Base-by-base conservation (phyloP, 1,140 invertebrate species). In the Globodera rostochiensis region DNA sequence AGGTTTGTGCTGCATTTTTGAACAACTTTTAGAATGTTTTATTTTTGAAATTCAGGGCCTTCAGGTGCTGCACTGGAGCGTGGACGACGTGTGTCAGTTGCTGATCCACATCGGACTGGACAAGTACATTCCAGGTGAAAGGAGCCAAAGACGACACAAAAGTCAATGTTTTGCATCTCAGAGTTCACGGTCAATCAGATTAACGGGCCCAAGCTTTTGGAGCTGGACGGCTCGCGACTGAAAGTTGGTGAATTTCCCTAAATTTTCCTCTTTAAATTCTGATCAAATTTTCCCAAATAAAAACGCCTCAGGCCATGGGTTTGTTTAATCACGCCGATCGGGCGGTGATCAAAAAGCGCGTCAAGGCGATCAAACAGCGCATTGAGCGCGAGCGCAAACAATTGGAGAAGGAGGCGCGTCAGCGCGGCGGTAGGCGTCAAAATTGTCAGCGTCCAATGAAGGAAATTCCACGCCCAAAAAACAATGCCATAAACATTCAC, bases 111-210 rank as follows among this genome's bases (percentile, higher is more conserved):
- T 89, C 73, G 88, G 88, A 15, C 80, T 90, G 53, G 88, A 89
- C 64, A 89, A 89, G 77, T 89, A 90, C 79, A 85, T 89, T 19
- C 88, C 88, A 21, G 76, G 76, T 78, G 60, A 21, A 13, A 8
- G 19, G 64, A 77, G 36, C 36, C 13, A 25, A 45, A 77, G 67
- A 7, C 36, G 21, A 69, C 64, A 36, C 1, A 46, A 36, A 36
- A 36, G 36, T 3, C 36, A 36, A 36, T 36, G 36, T 50, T 77
- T 13, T 5, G 19, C 49, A 3, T 77, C 49, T 3, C 76, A 21
- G 89, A 89, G 66, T 90, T 89, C 76, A 87, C 89, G 2, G 86
- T 89, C 50, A 89, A 89, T 73, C 83, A 90, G 53, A 82, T 90
- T 1, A 87, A 78, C 45, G 88, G 88, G 57, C 85, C 85, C n/a